Conservation (phyloP, 2,797 vertebrate genomes). For the Malacoraja senta region DNA sequence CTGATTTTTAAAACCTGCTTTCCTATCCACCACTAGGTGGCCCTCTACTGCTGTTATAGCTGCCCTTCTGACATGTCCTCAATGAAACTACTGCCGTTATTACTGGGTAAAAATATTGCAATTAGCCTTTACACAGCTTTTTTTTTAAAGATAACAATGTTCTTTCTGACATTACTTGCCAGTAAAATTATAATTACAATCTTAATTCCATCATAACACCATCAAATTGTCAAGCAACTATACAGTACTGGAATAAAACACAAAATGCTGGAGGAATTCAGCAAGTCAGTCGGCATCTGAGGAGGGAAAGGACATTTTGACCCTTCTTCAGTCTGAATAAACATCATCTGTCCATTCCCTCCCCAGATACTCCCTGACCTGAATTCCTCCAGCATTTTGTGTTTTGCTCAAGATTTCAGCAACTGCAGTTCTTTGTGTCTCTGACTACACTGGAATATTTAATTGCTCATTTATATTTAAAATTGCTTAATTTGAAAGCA, state of each 20-base stretch:
- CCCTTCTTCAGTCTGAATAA: too few relatives aligned
- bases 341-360: too few relatives aligned
- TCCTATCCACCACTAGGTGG: not conserved
- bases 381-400: too few relatives aligned
- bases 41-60: not conserved
- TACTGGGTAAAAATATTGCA: not conserved
- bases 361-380: too few relatives aligned
- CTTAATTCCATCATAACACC: not conserved
- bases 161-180: not conserved
- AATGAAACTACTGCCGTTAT: not conserved
- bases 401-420: too few relatives aligned
- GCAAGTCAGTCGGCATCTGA: too few relatives aligned
- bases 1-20: not conserved
- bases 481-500: not conserved
- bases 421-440: too few relatives aligned
- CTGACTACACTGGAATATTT: too few relatives aligned
- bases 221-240: not conserved
- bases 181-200: not conserved
- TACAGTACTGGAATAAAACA: too few relatives aligned
- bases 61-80: not conserved
- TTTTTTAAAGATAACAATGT: not conserved
- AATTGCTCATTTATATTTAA: not conserved
- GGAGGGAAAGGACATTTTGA: too few relatives aligned
- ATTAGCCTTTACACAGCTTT: not conserved
- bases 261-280: too few relatives aligned